phyloP scores from a whole-genome alignment of 2,888 invertebrate genomes.

The Gortyna flavago region DNA sequence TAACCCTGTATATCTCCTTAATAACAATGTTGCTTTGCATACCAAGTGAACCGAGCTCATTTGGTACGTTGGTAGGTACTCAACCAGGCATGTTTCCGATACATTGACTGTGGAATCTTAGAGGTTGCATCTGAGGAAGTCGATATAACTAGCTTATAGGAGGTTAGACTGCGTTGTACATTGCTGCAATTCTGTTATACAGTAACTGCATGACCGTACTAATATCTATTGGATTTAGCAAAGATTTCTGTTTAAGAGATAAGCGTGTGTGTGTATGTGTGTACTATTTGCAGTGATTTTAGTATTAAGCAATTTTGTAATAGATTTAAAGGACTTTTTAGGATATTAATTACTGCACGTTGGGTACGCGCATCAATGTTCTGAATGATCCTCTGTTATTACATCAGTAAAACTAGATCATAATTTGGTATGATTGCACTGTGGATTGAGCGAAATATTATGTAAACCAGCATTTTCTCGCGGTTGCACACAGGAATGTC shows the following conservation, averaged over 20 bases:
- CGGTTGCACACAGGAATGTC: background rate
- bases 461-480: background rate
- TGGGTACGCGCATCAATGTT: background rate
- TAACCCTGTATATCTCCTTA: slow-evolving; percentile 8
- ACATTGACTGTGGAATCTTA: slow-evolving; percentile 46
- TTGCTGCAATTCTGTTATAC: slow-evolving; percentile 16
- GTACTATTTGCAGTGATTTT: background rate
- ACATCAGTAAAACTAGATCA: background rate
- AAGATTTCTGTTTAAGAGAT: background rate
- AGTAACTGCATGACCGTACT: background rate
- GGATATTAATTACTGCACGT: background rate
- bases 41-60: slow-evolving; percentile 9
- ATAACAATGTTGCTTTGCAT: slow-evolving; percentile 29
- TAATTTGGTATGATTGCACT: background rate
- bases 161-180: background rate
- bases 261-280: background rate
- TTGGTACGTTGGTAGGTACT: slow-evolving; percentile 12
- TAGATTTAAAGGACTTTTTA: background rate
- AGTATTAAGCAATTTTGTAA: background rate
- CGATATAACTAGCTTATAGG: slow-evolving; percentile 9
- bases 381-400: background rate
- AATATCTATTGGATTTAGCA: background rate
- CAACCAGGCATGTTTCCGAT: slow-evolving; percentile 34
- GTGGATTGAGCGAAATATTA: background rate
- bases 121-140: slow-evolving; percentile 27